Evolutionary conservation across 2,113 vertebrate genomes (phyloP).

Genomic region (Mola mola): DNA sequence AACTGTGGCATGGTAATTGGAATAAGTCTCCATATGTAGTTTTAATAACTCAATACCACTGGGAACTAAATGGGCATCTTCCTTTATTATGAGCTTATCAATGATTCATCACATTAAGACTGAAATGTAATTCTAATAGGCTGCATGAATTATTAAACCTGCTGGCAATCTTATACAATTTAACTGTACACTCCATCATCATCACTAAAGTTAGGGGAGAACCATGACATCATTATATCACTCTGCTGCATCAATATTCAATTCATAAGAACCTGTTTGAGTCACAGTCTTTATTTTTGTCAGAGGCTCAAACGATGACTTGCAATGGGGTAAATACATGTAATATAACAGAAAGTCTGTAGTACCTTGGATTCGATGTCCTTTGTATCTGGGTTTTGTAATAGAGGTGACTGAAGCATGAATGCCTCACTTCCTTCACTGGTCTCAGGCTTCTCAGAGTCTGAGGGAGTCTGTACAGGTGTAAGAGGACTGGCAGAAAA

Average conservation of each 20-base stretch:
- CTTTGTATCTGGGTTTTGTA: conserved; percentile 7
- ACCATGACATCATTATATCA: conserved; percentile 15
- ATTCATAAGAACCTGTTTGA: conserved; percentile 3
- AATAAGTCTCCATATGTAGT: conserved; percentile 65
- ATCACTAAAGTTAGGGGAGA: not conserved
- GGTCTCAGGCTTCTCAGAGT: conserved; percentile 14
- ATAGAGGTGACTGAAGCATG: conserved; percentile 21
- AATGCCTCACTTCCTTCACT: conserved; percentile 26
- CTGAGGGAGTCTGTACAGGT: conserved; percentile 5
- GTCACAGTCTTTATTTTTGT: conserved; percentile 2
- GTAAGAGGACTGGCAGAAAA: conserved; percentile 23
- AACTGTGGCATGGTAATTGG: conserved; percentile 49
- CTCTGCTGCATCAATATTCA: conserved; percentile 42
- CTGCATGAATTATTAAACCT: conserved; percentile 75
- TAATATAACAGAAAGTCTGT: not conserved
- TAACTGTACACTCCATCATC: conserved; percentile 3
- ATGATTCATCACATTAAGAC: conserved; percentile 73
- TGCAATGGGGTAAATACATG: not conserved
- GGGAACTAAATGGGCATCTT: conserved; percentile 61
- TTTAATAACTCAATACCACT: conserved; percentile 66
- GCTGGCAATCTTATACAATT: conserved; percentile 8
- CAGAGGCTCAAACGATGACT: no score
- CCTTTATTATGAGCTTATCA: conserved; percentile 72
- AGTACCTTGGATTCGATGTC: conserved; percentile 66
- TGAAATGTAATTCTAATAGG: conserved; percentile 67